A percentile compares a stretch with the other conserved stretches of the same genome.
Evolutionary conservation across 1,140 invertebrate genomes (phyloP).

Genomic region (Euwallacea similis): DNA sequence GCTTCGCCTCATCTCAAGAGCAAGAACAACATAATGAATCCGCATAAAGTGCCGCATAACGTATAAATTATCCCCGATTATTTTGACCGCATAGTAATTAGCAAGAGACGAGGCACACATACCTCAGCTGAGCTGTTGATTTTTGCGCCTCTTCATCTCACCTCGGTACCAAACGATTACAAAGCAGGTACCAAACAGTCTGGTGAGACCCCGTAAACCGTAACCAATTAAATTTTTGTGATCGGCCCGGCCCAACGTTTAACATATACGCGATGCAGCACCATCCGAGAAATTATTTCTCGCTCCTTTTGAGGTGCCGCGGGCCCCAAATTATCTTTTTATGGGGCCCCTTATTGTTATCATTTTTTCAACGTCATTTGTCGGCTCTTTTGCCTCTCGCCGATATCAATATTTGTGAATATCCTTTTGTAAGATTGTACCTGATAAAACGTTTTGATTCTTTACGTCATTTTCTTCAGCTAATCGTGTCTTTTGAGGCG

Average conservation of each 20-base stretch:
- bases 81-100: slow-evolving; percentile 6
- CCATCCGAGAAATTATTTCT: slow-evolving; percentile 39
- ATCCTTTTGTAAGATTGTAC: slow-evolving; percentile 13
- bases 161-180: slow-evolving; percentile 17
- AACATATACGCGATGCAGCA: slow-evolving; percentile 32
- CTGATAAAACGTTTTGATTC: slow-evolving; percentile 11
- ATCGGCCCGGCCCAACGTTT: slow-evolving; percentile 43
- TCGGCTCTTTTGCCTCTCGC: slow-evolving; percentile 23
- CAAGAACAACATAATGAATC: not conserved
- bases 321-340: slow-evolving; percentile 43
- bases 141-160: slow-evolving; percentile 24
- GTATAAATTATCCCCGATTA: slow-evolving; percentile 5
- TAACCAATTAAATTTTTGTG: slow-evolving; percentile 47
- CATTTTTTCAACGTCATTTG: slow-evolving; percentile 33
- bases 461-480: not conserved
- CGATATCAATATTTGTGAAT: slow-evolving; percentile 38
- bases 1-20: too few relatives aligned
- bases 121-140: slow-evolving; percentile 9
- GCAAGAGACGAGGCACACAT: not conserved
- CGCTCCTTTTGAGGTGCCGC: slow-evolving; percentile 39
- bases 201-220: slow-evolving; percentile 32
- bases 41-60: slow-evolving; percentile 2
- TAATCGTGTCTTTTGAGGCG: too few relatives aligned
- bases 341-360: slow-evolving; percentile 31
- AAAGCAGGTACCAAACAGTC: slow-evolving; percentile 38